Evolutionary conservation across 2,888 invertebrate genomes (phyloP), one percentile per base, ranked within the genome.

Genomic region (Megalurothrips usitatus): DNA sequence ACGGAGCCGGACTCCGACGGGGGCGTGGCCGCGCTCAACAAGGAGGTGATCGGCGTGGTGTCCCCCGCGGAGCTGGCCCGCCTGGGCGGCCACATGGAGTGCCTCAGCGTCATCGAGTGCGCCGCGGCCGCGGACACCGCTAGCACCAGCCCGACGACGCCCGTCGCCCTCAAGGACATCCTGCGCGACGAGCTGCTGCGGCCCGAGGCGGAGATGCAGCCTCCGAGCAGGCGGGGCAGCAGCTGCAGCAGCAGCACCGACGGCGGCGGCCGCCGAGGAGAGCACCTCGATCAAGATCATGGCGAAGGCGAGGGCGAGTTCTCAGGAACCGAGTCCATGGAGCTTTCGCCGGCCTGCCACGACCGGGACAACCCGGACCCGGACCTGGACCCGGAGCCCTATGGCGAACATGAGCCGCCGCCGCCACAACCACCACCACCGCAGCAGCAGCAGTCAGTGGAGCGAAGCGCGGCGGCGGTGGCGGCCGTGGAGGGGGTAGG

Each of bases 121-220:
- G 34, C 34, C 34, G 34, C 34, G 34, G 34, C 34, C 34, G 34
- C 34, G 2, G 34, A 43, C 34, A 43, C 82, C 75, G 58, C 82
- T 10, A 83, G 82, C 11, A 84, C 84, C 9, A 84, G 83, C 3
- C 84, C 83, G 8, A 86, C 85, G 23, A 23, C 34, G 47, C 58
- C 78, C 79, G 43, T 79, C 79, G 68, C 79, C 68, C 58, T 63
- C 48, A 19, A 85, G 85, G 78, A 82, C 49, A 80, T 84, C 83
- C 12, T 79, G 14, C 79, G 80, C n/a, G 79, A 83, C 58, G 78
- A 82, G 81, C 80, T 85, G 84, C 82, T 85, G 84, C 83, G 86
- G n/a, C 83, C 80, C 43, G 83, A 83, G 82, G 86, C 88, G 87
- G 88, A 89, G 87, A 88, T 88, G 87, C 84, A 82, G 81, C 82